These are phyloP conservation scores for Gopherus flavomarginatus DNA, from an alignment of 2,113 vertebrate species.

Conservation along the genomic window DNA sequence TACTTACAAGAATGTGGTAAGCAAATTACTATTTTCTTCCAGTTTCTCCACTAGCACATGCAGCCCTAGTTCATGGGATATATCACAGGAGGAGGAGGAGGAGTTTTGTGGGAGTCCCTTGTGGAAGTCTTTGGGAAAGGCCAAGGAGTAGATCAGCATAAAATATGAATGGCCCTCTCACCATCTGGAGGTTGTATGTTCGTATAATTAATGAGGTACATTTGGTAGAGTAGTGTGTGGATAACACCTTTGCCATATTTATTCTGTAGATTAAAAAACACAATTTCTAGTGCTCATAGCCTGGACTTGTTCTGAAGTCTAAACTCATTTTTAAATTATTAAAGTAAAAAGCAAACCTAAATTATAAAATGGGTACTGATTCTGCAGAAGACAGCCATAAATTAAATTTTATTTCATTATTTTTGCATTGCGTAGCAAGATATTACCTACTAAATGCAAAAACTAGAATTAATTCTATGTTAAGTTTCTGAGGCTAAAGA, in stretches of 20 bases:
- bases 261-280: background rate
- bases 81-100: background rate
- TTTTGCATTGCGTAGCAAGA: background rate
- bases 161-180: background rate
- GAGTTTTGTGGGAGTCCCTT: background rate
- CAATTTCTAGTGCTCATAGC: background rate
- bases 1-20: background rate
- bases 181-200: background rate
- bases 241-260: background rate
- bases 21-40: background rate
- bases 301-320: background rate
- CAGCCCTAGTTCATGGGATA: background rate
- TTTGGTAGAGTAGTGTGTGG: background rate
- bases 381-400: background rate
- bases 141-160: background rate
- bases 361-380: background rate
- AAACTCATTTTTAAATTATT: background rate
- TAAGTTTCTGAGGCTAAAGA: background rate
- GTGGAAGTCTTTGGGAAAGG: background rate
- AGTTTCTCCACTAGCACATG: background rate
- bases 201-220: background rate
- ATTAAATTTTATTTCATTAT: background rate
- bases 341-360: background rate
- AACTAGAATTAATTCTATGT: background rate
- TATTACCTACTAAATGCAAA: conserved; percentile 11